Evolutionary conservation across 2,888 invertebrate species (phyloP), one percentile per base, ranked within the genome.

Genomic region (Macrophya alboannulata): DNA sequence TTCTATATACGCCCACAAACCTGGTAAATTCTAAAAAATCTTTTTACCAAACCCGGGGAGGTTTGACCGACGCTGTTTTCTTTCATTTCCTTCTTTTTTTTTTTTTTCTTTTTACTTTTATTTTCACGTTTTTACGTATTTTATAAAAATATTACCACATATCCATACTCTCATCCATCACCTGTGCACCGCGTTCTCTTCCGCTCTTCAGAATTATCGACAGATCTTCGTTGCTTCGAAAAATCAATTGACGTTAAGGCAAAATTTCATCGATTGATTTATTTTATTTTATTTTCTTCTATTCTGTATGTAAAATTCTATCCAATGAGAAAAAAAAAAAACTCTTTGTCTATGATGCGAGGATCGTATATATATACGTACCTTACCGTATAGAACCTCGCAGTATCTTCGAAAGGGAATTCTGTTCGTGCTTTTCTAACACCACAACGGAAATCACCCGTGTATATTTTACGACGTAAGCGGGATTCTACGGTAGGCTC

Each of bases 401-500:
- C 37, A 51, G 62, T 37, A 15, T 83, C 21, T 71, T 31, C 31
- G 31, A 15, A 31, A 15, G 45, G 31, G n/a, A 48, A 71, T 83
- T 48, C n/a, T 51, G 25, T 71, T 62, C 48, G 48, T 83, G 51
- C 68, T 83, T 71, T 68, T 40, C 45, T 48, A 48, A 71, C 83
- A 71, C 37, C 65, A 48, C 55, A 37, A 83, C 48, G 83, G 83
- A 71, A 68, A 83, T 83, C 83, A 81, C 83, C 83, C 68, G 48
- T 37, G 71, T 83, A 83, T 71, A 83, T 83, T 68, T 83, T 71
- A 83, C 83, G 83, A 68, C 68, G 83, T 83, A 71, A 83, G 45
- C 68, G 31, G 83, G 48, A 25, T 31, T 40, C 83, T 25, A 68
- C 51, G 71, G 81, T 81, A 81, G 71, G 68, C 48, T 68, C 31